A percentile compares a stretch with the other conserved stretches of the same genome.
phyloP scores from a whole-genome alignment of 2,113 vertebrate species.

The Columba livia region DNA sequence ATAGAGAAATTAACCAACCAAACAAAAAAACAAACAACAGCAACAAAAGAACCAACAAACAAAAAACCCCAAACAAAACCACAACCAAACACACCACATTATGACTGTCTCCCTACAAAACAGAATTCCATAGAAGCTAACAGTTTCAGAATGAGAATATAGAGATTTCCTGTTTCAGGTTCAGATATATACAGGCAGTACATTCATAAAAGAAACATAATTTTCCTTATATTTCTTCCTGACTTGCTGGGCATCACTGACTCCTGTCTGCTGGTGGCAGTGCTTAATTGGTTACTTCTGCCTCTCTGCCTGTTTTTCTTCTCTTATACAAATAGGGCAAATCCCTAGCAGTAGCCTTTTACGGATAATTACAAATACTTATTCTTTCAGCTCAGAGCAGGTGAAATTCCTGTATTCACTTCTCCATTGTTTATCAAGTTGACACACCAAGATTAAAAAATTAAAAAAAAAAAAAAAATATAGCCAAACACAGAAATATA shows the following conservation, averaged over 20 bases:
- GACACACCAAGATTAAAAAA: not conserved
- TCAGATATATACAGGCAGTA: not conserved
- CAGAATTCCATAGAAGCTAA: not conserved
- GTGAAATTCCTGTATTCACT: not conserved
- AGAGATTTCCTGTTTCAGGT: not conserved
- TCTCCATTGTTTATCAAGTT: not conserved
- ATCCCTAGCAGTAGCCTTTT: not conserved
- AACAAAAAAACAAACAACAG: not conserved
- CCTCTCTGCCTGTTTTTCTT: not conserved
- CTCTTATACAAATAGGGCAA: not conserved
- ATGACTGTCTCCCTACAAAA: not conserved
- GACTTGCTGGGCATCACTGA: not conserved
- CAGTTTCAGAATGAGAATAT: not conserved
- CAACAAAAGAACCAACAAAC: too few species aligned
- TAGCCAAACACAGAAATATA: not conserved
- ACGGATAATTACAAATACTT: not conserved
- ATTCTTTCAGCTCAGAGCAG: not conserved
- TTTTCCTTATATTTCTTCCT: not conserved
- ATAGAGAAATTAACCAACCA: not conserved
- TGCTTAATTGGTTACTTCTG: not conserved
- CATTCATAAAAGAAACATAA: not conserved
- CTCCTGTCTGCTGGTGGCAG: not conserved
- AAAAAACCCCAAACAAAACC: too few species aligned
- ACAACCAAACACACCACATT: too few species aligned
- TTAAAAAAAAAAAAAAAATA: not conserved